phyloP scores from a whole-genome alignment of 2,888 invertebrate species.

The Hypomecis punctinalis region DNA sequence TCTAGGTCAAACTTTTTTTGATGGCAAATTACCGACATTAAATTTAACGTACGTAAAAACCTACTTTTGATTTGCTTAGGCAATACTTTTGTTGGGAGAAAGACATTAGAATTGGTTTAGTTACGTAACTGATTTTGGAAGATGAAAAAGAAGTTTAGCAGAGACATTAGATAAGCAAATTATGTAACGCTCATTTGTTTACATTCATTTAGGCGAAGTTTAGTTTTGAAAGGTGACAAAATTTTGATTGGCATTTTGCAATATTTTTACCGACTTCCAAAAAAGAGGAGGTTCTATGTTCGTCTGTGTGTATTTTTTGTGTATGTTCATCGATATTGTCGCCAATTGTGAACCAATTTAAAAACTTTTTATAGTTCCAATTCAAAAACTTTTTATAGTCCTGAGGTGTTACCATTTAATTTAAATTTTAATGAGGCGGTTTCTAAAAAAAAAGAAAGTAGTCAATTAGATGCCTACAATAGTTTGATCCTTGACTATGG shows the following conservation, averaged over 20 bases:
- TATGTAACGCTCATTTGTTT: conserved; percentile 9
- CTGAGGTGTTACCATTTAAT: too few species aligned
- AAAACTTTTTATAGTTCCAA: too few species aligned
- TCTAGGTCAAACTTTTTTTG: conserved; percentile 39
- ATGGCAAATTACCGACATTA: conserved; percentile 30
- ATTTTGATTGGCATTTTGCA: not conserved
- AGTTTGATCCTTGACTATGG: too few species aligned
- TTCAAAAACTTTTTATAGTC: too few species aligned
- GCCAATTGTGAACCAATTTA: too few species aligned
- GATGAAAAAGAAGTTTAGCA: conserved; percentile 12
- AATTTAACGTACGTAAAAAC: conserved; percentile 29
- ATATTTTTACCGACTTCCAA: too few species aligned
- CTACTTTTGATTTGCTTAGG: conserved; percentile 19
- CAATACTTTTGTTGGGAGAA: conserved; percentile 24
- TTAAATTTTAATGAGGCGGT: too few species aligned
- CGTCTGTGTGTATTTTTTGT: too few species aligned
- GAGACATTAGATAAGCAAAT: conserved; percentile 18
- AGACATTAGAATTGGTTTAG: conserved; percentile 23
- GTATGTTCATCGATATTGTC: too few species aligned
- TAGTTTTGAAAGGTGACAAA: not conserved
- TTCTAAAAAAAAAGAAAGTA: too few species aligned
- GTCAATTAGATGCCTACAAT: too few species aligned
- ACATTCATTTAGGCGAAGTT: not conserved
- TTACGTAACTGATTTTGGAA: conserved; percentile 19
- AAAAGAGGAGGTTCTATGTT: too few species aligned